Base-by-base conservation (phyloP, 2,113 vertebrate genomes). In the Verasper variegatus region DNA sequence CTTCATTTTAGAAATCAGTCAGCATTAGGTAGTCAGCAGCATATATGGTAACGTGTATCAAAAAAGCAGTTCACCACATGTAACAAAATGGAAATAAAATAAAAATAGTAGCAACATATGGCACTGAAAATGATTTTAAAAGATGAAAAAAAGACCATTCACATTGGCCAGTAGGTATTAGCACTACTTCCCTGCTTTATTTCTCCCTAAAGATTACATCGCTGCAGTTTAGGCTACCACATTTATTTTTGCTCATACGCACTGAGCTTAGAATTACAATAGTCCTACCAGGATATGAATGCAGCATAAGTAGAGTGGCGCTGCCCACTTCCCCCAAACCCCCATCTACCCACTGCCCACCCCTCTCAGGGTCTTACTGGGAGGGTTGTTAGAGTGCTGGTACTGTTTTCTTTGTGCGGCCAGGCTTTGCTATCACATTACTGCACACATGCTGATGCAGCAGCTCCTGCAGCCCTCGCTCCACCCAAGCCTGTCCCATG, bases 401-500 rank as follows among this genome's bases (percentile, higher is more conserved):
- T 88, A 77, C 70, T 95, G 92, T 95, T 95, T 94, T 94, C 93
- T 93, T 94, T 94, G 91, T 92, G 92, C 52, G 87, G 92, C 89
- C 72, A 71, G 89, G 71, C 88, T 84, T 83, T 20, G 64, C 89
- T 93, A 94, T 95, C 93, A 87, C 91, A 89, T 95, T 94, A 94
- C 94, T 88, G 89, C 91, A 90, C 92, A 94, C 88, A 94, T 92
- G 93, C 94, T 94, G 94, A 95, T 90, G 90, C 93, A 91, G 94
- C 94, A 92, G 84, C 81, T 70, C 73, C 57, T 24, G 45, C 42
- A 76, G 60, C 55, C 83, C 52, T 68, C 56, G 20, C 68, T 71
- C 40, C n/a, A 0, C 76, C 66, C 68, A 3, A 18, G 67, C 56
- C 51, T 2, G 51, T 31, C 66, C 81, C 35, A 51, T 51, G 18